Evolutionary conservation across 1,140 invertebrate species (phyloP), one percentile per base, ranked within the genome.

Genomic region (Brachionus calyciflorus): DNA sequence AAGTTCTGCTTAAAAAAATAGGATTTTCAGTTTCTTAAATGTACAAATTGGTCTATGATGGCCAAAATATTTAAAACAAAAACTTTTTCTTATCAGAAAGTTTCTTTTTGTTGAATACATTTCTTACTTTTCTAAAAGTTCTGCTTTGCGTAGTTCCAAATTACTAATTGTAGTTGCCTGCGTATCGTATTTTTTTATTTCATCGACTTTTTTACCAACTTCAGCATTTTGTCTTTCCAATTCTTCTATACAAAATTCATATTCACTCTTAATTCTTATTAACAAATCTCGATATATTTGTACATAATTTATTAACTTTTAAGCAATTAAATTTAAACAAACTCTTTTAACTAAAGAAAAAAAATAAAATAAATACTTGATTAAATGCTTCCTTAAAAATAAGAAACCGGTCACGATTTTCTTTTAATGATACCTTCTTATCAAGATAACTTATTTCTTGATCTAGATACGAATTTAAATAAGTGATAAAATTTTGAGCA

Each of bases 161-260:
- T 60, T 55, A 30, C 10, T 57, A 28, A 77, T 46, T 17, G 51
- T 55, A 12, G 0, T 9, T 9, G 12, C 19, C 7, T 55, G 53
- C 1, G 26, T 28, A 12, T 76, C 17, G 10, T 37, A 57, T 40
- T 51, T 53, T 3, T 21, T 21, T 14, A 57, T 37, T 49, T 41
- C 19, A 30, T 57, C 46, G 63, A 83, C 82, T 82, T 82, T 78
- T 82, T 80, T 77, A 82, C 81, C 14, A 83, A 78, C 63, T 84
- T 82, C 80, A 83, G 82, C 21, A 75, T 78, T 68, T 82, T 79
- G 77, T 81, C 83, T 24, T 78, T 80, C 55, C 82, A 85, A 78
- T 84, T 84, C 60, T 80, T 80, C 2, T 82, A 85, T 84, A 10
- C 81, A 82, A 49, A 81, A 81, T 78, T 85, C 84, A 81, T 85